These are phyloP conservation scores for Syndactyla subalaris DNA, from an alignment of 2,797 vertebrate species.

Conservation along the genomic window DNA sequence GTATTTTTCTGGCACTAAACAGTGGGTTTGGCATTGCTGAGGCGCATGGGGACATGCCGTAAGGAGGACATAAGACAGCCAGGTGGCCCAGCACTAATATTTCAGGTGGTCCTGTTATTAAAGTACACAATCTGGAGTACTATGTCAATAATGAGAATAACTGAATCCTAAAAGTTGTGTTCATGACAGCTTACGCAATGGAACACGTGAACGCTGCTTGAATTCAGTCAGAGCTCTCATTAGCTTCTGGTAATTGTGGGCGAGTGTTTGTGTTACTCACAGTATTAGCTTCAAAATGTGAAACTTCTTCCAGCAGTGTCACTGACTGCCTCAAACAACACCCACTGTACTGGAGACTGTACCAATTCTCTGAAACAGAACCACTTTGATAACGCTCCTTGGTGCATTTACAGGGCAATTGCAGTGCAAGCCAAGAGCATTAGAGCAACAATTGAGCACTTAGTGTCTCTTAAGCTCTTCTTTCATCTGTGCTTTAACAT, in stretches of 20 bases:
- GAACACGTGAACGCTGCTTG: neutral
- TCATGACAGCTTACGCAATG: neutral
- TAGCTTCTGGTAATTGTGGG: neutral
- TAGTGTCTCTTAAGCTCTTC: neutral
- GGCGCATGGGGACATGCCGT: neutral
- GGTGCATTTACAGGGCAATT: neutral
- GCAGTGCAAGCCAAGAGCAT: neutral
- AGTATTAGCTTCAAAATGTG: neutral
- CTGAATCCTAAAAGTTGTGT: neutral
- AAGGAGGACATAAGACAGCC: neutral
- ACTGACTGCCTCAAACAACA: neutral
- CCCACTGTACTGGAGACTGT: neutral
- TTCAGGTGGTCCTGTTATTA: neutral
- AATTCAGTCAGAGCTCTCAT: neutral
- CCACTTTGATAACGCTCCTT: neutral
- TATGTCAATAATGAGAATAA: neutral
- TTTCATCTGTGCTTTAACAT: slow-evolving; percentile 14
- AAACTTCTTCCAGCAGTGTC: neutral
- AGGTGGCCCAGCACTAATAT: neutral
- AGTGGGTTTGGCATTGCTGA: neutral
- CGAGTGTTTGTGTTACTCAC: neutral
- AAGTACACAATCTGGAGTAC: neutral
- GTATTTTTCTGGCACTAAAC: neutral
- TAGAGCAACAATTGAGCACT: neutral
- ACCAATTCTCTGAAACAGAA: neutral